Evolutionary conservation across 2,113 vertebrate genomes (phyloP).

Genomic region (pig (Sus scrofa)): DNA sequence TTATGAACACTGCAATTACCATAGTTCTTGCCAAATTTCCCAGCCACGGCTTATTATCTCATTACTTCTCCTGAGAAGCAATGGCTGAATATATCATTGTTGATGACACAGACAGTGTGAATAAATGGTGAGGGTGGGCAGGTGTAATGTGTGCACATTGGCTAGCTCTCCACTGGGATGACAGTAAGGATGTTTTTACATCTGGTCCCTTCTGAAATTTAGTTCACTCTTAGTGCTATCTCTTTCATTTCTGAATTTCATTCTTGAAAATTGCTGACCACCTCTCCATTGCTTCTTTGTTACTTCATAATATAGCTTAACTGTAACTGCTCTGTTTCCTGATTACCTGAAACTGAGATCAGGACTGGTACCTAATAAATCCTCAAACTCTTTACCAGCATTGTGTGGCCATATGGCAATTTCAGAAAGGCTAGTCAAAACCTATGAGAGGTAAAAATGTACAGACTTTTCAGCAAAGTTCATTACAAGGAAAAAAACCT

Average conservation of each 20-base stretch:
- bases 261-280: conserved; percentile 73
- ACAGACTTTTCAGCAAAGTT: conserved; percentile 80
- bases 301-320: conserved; percentile 78
- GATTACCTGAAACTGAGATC: conserved; percentile 84
- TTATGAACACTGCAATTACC: conserved; percentile 29
- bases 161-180: background rate
- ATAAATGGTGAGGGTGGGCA: background rate
- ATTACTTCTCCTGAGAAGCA: conserved; percentile 61
- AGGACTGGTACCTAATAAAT: conserved; percentile 88
- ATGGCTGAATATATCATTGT: background rate
- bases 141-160: background rate
- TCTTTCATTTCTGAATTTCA: conserved; percentile 66
- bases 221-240: conserved; percentile 46
- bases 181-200: conserved; percentile 41
- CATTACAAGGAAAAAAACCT: conserved; percentile 61
- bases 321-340: conserved; percentile 83
- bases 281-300: conserved; percentile 73
- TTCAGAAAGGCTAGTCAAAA: conserved; percentile 83
- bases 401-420: conserved; percentile 70
- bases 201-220: conserved; percentile 65
- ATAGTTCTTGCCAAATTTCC: conserved; percentile 58
- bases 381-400: conserved; percentile 74
- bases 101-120: background rate
- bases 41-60: conserved; percentile 49
- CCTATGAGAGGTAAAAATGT: conserved; percentile 78